Percentiles rank a stretch among this genome's conserved stretches.
Conservation (phyloP, 2,797 vertebrate species). For the Epinephelus awoara region DNA sequence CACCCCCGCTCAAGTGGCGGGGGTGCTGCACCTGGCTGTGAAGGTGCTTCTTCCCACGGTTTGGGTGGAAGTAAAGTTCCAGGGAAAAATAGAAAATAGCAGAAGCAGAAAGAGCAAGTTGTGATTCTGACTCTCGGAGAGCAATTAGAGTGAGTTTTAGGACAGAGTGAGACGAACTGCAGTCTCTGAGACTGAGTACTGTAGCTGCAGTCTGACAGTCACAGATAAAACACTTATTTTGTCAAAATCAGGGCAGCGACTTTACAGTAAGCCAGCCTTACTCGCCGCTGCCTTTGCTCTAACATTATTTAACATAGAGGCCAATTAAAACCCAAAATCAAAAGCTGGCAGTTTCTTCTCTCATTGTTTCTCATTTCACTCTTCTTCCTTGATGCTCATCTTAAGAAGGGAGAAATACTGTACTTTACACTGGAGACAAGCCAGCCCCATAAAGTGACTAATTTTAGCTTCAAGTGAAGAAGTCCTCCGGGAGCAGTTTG, state of each 20-base stretch:
- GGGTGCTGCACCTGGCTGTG: not conserved
- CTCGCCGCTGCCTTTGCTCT: constrained; percentile 44
- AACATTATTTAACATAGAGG: constrained; percentile 50
- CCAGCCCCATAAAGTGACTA: constrained; percentile 42
- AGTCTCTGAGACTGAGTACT: constrained; percentile 36
- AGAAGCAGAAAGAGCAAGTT: constrained; percentile 25
- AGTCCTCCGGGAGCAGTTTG: constrained; percentile 59
- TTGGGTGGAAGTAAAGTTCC: constrained; percentile 21
- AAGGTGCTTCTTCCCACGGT: not conserved
- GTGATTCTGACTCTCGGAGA: constrained; percentile 47
- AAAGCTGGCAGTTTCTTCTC: constrained; percentile 19
- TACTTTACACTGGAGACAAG: constrained; percentile 34
- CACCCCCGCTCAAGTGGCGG: not conserved
- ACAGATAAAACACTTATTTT: constrained; percentile 63
- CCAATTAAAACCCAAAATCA: constrained; percentile 45
- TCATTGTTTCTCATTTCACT: constrained; percentile 21
- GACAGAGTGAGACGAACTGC: constrained; percentile 38
- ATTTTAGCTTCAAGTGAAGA: constrained; percentile 70
- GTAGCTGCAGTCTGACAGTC: constrained; percentile 63
- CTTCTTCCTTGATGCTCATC: constrained; percentile 32
- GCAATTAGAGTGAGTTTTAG: constrained; percentile 59
- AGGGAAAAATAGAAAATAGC: constrained; percentile 3
- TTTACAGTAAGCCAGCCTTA: constrained; percentile 33
- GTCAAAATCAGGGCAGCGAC: constrained; percentile 54
- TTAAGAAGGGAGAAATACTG: constrained; percentile 4